Conservation (phyloP, 30 jellyfish, hydroid and myxozoan genomes). For the Hydractinia echinata region DNA sequence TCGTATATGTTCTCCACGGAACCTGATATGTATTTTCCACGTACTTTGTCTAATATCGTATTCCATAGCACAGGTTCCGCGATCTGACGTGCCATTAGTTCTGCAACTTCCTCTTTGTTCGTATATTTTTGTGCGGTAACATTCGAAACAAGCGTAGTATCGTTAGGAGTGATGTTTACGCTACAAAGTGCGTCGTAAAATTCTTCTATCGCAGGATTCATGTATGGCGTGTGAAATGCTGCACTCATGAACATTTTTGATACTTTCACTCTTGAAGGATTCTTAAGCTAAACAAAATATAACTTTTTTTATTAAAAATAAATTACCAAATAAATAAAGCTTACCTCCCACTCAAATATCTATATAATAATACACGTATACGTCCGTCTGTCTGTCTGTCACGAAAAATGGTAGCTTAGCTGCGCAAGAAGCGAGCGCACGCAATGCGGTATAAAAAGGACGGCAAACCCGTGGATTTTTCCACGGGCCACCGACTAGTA, state of each 20-base stretch:
- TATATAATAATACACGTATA: no score
- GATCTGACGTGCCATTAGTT: slow-evolving; percentile 67
- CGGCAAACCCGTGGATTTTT: no score
- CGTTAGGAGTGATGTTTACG: slow-evolving; percentile 35
- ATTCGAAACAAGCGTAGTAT: slow-evolving; percentile 50
- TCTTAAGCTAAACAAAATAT: background rate
- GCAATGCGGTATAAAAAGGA: no score
- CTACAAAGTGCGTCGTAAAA: slow-evolving; percentile 48
- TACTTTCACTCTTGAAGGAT: background rate
- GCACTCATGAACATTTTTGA: slow-evolving; percentile 72
- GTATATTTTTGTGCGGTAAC: slow-evolving; percentile 75
- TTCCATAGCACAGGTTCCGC: slow-evolving; percentile 82
- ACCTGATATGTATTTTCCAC: slow-evolving; percentile 29
- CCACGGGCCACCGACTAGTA: no score
- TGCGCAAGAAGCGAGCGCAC: no score
- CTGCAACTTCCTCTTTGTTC: slow-evolving; percentile 47
- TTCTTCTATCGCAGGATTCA: slow-evolving; percentile 72
- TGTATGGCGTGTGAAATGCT: slow-evolving; percentile 91
- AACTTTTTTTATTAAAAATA: background rate
- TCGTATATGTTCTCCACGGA: slow-evolving; percentile 46
- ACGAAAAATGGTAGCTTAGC: no score
- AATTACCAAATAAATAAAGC: no score
- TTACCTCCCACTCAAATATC: no score
- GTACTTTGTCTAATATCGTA: slow-evolving; percentile 34
- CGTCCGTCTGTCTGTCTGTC: no score